Percentiles rank a stretch among this genome's conserved stretches.
Evolutionary conservation across 2,888 invertebrate species (phyloP).

Genomic region (Smittia aterrima): DNA sequence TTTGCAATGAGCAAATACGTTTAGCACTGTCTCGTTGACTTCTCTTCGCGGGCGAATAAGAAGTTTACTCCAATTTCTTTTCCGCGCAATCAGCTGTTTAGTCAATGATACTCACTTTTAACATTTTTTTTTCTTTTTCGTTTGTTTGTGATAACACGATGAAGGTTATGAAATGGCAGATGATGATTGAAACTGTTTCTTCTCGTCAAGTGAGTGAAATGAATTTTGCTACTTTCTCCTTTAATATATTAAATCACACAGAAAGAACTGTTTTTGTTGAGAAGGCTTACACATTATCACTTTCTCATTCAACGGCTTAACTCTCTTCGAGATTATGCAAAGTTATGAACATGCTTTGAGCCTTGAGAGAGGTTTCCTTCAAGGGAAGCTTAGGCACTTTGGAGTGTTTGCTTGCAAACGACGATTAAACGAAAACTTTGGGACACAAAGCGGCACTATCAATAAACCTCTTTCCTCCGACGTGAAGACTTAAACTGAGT

Average conservation of each 20-base stretch:
- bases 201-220: conserved; percentile 21
- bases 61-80: conserved; percentile 3
- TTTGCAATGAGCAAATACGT: conserved; percentile 24
- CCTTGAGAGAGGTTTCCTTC: not conserved
- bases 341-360: not conserved
- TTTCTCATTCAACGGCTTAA: conserved; percentile 22
- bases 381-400: not conserved
- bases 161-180: not conserved
- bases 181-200: not conserved
- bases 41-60: not conserved
- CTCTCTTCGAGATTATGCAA: not conserved
- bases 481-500: conserved; percentile 35
- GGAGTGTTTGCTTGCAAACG: not conserved
- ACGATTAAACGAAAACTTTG: not conserved
- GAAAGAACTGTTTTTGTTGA: conserved; percentile 18
- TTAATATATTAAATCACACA: conserved; percentile 36
- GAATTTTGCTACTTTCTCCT: conserved; percentile 38
- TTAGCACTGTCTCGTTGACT: conserved; percentile 1
- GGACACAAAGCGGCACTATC: not conserved
- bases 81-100: conserved; percentile 6
- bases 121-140: no score
- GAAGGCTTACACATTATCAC: conserved; percentile 24
- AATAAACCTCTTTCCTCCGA: conserved; percentile 26
- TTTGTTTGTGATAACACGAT: not conserved
- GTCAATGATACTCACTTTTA: not conserved